Evolutionary conservation across 2,888 invertebrate genomes (phyloP), one percentile per base, ranked within the genome.

Genomic region (Phaonia tiefii): DNA sequence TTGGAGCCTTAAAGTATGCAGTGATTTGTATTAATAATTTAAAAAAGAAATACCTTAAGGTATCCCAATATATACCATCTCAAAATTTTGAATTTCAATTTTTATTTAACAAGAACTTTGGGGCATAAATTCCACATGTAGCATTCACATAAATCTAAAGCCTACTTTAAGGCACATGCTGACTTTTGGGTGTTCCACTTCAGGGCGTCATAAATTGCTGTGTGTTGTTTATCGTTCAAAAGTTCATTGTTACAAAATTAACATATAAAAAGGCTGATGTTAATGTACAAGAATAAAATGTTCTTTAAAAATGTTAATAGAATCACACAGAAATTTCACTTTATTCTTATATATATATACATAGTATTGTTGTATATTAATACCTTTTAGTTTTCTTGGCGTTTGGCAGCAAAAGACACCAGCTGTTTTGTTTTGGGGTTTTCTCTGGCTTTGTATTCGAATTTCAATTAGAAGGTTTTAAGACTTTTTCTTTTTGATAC

Each of bases 231-330:
- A 20, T 49, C 49, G 11, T 22, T 11, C 22, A 2, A 44, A 51
- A 51, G 20, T 46, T 15, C 15, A 5, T 46, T 46, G 7, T 11
- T 11, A 42, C 7, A 2, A 42, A 63, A 44, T 65, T 65, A 46
- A 39, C 54, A 56, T 69, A 69, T 51, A 39, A 39, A 69, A 54
- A 42, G 54, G 39, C 67, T 39, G 11, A 46, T 56, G 22, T 39
- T 54, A 39, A 69, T n/a, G n/a, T n/a, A n/a, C n/a, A n/a, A n/a
- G n/a, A n/a, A n/a, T 42, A 42, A 42, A 69, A 37, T 54, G 20
- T 63, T 63, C 42, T 39, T 63, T 63, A 42, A 42, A 63, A 63
- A 63, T 63, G 39, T 63, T 63, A 63, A 63, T 63, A 63, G 63
- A 63, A 63, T 63, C 11, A 5, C 56, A 11, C 25, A 20, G 31